Evolutionary conservation across 2,113 vertebrate genomes (phyloP).

Genomic region (Formicarius rufipectus): DNA sequence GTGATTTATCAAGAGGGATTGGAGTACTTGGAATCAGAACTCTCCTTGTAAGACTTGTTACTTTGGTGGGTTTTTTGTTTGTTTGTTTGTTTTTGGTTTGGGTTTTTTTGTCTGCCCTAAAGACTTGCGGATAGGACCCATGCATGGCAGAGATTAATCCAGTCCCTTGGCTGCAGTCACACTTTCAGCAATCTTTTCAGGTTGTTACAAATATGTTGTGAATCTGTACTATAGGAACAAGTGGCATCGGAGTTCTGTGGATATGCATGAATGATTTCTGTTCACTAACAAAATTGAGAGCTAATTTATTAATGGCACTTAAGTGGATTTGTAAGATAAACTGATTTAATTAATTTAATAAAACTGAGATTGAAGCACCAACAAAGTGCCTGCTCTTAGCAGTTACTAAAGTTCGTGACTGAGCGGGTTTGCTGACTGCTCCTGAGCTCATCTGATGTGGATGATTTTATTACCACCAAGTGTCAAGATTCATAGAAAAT

Average conservation of each 20-base stretch:
- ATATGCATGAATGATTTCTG: not conserved
- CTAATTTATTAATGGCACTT: not conserved
- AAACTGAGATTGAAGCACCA: not conserved
- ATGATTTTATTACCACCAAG: not conserved
- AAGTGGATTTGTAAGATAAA: not conserved
- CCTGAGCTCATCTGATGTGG: not conserved
- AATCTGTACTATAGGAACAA: not conserved
- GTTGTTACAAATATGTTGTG: not conserved
- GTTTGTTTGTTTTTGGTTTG: too few relatives aligned
- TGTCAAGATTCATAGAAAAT: not conserved
- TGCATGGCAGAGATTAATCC: not conserved
- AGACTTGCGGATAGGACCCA: not conserved
- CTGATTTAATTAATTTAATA: not conserved
- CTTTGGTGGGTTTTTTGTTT: rapidly evolving
- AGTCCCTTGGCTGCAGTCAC: not conserved
- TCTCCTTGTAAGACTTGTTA: not conserved
- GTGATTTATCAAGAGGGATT: not conserved
- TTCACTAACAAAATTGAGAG: not conserved
- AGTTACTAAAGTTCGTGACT: not conserved
- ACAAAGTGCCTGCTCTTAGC: not conserved
- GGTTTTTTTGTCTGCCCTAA: not conserved
- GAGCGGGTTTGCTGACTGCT: not conserved
- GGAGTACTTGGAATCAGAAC: not conserved
- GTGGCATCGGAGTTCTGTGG: not conserved
- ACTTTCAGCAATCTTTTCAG: not conserved